These are phyloP conservation scores for Diplolepis rosae DNA, from an alignment of 2,888 invertebrate species.

Conservation along the genomic window DNA sequence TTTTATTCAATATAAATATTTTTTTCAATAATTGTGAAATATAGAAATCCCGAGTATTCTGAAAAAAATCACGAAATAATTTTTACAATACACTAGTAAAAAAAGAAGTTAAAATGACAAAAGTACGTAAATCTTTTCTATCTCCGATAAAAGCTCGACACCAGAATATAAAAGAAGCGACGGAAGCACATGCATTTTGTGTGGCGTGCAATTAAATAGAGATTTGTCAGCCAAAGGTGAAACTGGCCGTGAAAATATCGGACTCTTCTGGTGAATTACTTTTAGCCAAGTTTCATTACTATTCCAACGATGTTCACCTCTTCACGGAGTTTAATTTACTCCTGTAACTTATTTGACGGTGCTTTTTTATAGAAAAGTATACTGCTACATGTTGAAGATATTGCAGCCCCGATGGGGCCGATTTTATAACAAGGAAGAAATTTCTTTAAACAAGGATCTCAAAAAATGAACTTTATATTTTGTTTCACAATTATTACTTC, in stretches of 20 bases:
- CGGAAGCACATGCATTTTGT: slow-evolving; percentile 40
- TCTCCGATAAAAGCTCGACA: not conserved
- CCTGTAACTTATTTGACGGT: slow-evolving; percentile 45
- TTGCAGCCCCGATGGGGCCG: not conserved
- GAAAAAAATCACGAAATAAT: too few relatives aligned
- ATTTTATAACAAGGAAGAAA: not conserved
- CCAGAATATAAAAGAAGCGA: slow-evolving; percentile 43
- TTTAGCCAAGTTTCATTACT: slow-evolving; percentile 50
- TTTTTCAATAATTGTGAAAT: too few relatives aligned
- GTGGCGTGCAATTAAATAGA: slow-evolving; percentile 47
- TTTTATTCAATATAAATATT: too few relatives aligned
- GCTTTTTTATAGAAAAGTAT: slow-evolving; percentile 38
- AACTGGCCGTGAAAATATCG: slow-evolving; percentile 46
- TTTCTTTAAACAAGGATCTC: not conserved
- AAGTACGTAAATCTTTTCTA: slow-evolving; percentile 23
- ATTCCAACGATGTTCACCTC: slow-evolving; percentile 47
- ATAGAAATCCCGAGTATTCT: too few relatives aligned
- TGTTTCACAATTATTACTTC: not conserved
- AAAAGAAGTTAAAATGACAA: too few relatives aligned
- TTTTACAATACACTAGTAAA: too few relatives aligned
- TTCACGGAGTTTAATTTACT: slow-evolving; percentile 50
- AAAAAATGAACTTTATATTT: slow-evolving; percentile 1
- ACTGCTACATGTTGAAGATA: not conserved
- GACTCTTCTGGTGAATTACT: slow-evolving; percentile 48
- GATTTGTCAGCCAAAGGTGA: slow-evolving; percentile 47